Evolutionary conservation across 2,888 invertebrate species (phyloP).

Genomic region (Crocallis elinguaria): DNA sequence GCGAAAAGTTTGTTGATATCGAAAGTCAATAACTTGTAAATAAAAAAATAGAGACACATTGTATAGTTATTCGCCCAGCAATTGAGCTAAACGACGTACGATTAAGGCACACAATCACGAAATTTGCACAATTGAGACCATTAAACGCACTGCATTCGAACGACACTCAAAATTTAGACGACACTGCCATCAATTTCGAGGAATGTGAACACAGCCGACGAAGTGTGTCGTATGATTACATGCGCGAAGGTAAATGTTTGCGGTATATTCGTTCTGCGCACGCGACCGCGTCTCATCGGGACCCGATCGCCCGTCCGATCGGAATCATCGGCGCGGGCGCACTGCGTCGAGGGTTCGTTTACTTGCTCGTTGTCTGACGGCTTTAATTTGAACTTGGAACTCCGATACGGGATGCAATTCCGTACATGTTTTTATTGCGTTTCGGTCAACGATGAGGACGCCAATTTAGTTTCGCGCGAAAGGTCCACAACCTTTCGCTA

Average conservation of each 20-base stretch:
- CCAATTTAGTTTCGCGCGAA: conserved; percentile 62
- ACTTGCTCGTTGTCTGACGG: conserved; percentile 37
- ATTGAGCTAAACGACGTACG: conserved; percentile 46
- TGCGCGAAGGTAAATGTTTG: conserved; percentile 35
- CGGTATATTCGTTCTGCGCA: conserved; percentile 57
- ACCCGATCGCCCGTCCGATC: conserved; percentile 67
- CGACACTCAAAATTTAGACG: conserved; percentile 5
- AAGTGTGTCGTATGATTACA: conserved; percentile 3
- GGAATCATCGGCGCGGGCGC: conserved; percentile 69
- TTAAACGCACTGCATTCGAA: conserved; percentile 10
- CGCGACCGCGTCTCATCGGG: conserved; percentile 54
- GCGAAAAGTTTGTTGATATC: conserved; percentile 4
- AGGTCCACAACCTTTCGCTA: conserved; percentile 61
- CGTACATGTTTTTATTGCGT: conserved; percentile 66
- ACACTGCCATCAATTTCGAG: conserved; percentile 4
- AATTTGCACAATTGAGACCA: conserved; percentile 38
- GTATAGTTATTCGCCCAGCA: conserved; percentile 42
- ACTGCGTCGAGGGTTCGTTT: conserved; percentile 53
- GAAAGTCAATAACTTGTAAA: conserved; percentile 55
- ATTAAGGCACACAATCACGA: conserved; percentile 49
- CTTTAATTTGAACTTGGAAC: conserved; percentile 74
- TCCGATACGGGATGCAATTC: conserved; percentile 65
- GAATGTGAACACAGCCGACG: conserved; percentile 14
- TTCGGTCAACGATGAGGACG: conserved; percentile 54
- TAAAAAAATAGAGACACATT: conserved; percentile 43